Evolutionary conservation across 2,888 invertebrate genomes (phyloP), one percentile per base, ranked within the genome.

Genomic region (Drosophila cognata): DNA sequence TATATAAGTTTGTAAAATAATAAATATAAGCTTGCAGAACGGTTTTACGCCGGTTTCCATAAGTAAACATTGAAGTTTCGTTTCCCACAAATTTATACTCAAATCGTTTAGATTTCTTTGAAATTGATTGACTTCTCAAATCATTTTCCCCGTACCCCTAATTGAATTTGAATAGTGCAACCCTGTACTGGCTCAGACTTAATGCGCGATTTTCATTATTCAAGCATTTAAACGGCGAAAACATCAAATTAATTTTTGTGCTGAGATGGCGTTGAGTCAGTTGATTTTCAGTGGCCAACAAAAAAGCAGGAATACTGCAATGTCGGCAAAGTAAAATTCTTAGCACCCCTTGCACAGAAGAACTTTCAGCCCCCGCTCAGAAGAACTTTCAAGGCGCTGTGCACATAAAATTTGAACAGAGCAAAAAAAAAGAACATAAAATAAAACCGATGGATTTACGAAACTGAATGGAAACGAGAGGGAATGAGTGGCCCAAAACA

Each of bases 401-500:
- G 60, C 62, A 71, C 90, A 88, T 88, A 88, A 84, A 84, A 89
- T 79, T 82, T 62, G 28, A 77, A 65, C 60, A 57, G 66, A 60
- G 63, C 71, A 61, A 60, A 70, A 71, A 56, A 79, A 62, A 29
- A 2, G 74, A 68, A 63, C 28, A 38, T 36, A 38, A 65, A 71
- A 83, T 88, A 86, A 90, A 86, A 70, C 90, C 86, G 84, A 90
- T 83, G 85, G 87, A 85, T 90, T 88, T 85, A 88, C 90, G 90
- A 88, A 90, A 50, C 28, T 28, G 28, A 56, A 56, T 56, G 68
- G 38, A 16, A 25, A 31, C 29, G 57, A 43, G 11, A 38, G 28
- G 16, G 63, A 21, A 57, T 13, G 57, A 38, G 57, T 36, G 31
- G 61, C 50, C 56, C 52, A 63, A 77, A 77, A 67, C 74, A 77